Conservation (phyloP, 2,797 vertebrate species). For the Notolabrus celidotus region DNA sequence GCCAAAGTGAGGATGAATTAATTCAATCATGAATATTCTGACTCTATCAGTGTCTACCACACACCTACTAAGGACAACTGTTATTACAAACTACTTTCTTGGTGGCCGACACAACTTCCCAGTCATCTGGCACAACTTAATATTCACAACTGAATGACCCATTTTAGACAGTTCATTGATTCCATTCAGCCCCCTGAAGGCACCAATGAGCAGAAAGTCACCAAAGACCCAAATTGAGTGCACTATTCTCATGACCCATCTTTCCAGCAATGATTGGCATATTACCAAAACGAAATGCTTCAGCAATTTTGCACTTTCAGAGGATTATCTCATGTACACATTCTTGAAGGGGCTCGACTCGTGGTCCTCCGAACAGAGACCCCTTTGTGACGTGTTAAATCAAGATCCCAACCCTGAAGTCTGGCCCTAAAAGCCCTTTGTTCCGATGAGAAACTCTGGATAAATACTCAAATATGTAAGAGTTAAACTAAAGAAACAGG, state of each 20-base stretch:
- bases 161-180: constrained; percentile 81
- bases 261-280: constrained; percentile 49
- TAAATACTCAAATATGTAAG: constrained; percentile 64
- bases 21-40: background rate
- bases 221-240: constrained; percentile 48
- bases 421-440: constrained; percentile 73
- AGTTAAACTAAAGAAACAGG: constrained; percentile 47
- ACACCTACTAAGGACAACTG: background rate
- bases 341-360: constrained; percentile 74
- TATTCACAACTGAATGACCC: constrained; percentile 81
- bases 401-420: constrained; percentile 50
- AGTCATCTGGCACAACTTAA: constrained; percentile 70
- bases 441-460: constrained; percentile 68
- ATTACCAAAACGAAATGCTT: constrained; percentile 65
- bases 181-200: constrained; percentile 74
- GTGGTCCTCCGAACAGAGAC: constrained; percentile 71
- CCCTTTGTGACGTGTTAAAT: constrained; percentile 74
- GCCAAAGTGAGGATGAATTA: background rate
- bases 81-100: constrained; percentile 27
- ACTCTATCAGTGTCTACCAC: background rate
- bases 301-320: constrained; percentile 60
- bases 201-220: constrained; percentile 73
- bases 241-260: constrained; percentile 52
- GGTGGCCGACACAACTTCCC: constrained; percentile 44
- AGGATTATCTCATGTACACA: constrained; percentile 75